Evolutionary conservation across 2,113 vertebrate genomes (phyloP).

Genomic region (Sula dactylatra): DNA sequence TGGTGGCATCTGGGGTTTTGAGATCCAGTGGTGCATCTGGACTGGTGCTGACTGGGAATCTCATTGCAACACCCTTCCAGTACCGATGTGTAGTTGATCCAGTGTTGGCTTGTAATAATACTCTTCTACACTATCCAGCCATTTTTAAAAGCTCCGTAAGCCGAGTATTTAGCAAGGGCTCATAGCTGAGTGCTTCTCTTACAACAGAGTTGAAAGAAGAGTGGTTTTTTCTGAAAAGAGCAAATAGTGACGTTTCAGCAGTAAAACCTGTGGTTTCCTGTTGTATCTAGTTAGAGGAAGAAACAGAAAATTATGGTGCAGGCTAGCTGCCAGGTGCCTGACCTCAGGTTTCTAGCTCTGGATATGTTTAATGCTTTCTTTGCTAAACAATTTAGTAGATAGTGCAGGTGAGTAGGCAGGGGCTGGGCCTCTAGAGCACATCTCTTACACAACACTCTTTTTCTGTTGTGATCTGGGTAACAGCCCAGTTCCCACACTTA

Average conservation of each 20-base stretch:
- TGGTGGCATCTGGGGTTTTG: not conserved
- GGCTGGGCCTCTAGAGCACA: not conserved
- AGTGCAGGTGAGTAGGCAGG: not conserved
- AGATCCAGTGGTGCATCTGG: not conserved
- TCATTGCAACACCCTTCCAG: not conserved
- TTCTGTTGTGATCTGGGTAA: not conserved
- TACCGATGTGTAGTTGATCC: not conserved
- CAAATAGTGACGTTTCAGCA: not conserved
- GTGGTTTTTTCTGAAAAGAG: not conserved
- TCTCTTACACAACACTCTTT: not conserved
- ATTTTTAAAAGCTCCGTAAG: not conserved
- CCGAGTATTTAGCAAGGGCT: not conserved
- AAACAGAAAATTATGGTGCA: not conserved
- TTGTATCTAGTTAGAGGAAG: not conserved
- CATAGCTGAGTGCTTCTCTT: not conserved
- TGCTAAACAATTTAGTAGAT: rapidly evolving
- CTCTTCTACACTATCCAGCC: not conserved
- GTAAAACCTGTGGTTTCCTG: not conserved
- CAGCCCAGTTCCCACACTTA: not conserved
- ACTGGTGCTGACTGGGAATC: not conserved
- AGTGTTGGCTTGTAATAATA: not conserved
- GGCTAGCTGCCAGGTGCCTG: not conserved
- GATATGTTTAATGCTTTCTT: rapidly evolving
- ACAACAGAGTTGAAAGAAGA: not conserved
- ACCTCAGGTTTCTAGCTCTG: not conserved